Conservation (phyloP, 2,113 vertebrate genomes). For the Quiscalus mexicanus region DNA sequence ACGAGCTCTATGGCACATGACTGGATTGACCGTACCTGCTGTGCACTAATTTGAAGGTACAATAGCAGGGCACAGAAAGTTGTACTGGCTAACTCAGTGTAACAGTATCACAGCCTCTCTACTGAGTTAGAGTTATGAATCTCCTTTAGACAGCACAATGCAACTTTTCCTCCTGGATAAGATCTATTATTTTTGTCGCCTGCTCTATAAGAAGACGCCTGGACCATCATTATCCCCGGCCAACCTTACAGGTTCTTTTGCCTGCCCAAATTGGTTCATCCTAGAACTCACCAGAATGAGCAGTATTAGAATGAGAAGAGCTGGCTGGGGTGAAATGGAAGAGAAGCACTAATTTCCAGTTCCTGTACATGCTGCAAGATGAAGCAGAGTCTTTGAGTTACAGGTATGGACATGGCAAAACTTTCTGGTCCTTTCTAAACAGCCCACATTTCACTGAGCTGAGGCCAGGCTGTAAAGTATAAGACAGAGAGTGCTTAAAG, state of each 20-base stretch:
- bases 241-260: not conserved
- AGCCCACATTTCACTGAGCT: not conserved
- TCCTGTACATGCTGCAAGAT: not conserved
- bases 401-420: not conserved
- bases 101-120: not conserved
- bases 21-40: not conserved
- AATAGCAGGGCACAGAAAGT: not conserved
- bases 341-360: not conserved
- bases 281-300: not conserved
- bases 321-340: not conserved
- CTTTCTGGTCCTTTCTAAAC: not conserved
- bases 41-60: not conserved
- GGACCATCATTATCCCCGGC: not conserved
- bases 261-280: not conserved
- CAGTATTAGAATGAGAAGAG: not conserved
- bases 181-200: not conserved
- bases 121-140: not conserved
- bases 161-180: not conserved
- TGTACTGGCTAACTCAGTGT: not conserved
- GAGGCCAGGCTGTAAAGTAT: not conserved
- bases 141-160: not conserved
- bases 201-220: not conserved
- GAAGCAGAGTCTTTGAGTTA: not conserved
- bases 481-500: not conserved
- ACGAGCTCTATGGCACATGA: not conserved